Base-by-base conservation (phyloP, 1,140 invertebrate genomes). In the Bradysia coprophila region DNA sequence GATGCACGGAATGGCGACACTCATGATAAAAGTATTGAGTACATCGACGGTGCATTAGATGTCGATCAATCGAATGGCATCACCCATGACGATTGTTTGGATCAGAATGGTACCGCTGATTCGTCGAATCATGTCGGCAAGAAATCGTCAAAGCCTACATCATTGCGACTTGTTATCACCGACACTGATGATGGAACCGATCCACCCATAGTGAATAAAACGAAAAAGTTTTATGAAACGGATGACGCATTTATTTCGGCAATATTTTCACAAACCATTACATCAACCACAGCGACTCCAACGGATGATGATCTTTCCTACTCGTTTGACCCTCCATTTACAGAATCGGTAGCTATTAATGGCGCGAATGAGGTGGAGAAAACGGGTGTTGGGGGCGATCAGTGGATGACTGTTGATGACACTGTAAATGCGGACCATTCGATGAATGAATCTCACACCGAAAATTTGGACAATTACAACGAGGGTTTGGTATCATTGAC, bases 141-240 rank as follows among this genome's bases (percentile, higher is more conserved):
- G 13, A 6, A 28, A 28, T 8, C 24, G 24, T 6, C 6, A 8
- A 8, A 28, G 13, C 6, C 24, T n/a, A n/a, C 24, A 28, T 6
- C 13, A 28, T 13, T 28, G 24, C 24, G 24, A 28, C 13, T 28
- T 13, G 13, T 28, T 28, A 13, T 28, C 6, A 28, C 24, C 24
- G 24, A 28, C 13, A 28, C 24, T 13, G 24, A 28, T 28, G 24
- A 28, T 8, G 6, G 13, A 13, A 6, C 13, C 24, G 13, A 28
- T 13, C 24, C 6, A 28, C 6, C 6, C 6, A 28, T 28, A 8
- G 13, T 28, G 6, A 38, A 18, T 19, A 38, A 38, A 38, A 38
- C 4, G 36, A 38, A 38, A 38, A 38, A 38, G 13, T 18, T 38
- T 20, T 38, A 38, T 20, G 36, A 38, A 38, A 20, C 36, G n/a